A percentile compares a stretch with the other conserved stretches of the same genome.
Evolutionary conservation across 2,888 invertebrate species (phyloP).

Genomic region (Drosophila barbarae): DNA sequence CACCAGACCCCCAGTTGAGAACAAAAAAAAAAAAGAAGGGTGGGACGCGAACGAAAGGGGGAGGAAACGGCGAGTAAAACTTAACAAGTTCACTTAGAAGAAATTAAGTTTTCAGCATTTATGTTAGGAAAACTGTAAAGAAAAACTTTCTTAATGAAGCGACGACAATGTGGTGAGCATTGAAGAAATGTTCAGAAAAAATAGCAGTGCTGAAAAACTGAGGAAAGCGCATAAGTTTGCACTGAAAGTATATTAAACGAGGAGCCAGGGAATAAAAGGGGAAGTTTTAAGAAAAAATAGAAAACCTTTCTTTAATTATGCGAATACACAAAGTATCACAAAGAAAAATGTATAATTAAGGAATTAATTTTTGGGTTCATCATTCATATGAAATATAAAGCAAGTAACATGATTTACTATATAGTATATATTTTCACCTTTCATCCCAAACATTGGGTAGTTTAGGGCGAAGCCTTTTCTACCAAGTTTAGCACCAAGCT

Average conservation of each 20-base stretch:
- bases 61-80: constrained; percentile 50
- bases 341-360: not conserved
- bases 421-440: constrained; percentile 2
- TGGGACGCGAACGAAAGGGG: constrained; percentile 22
- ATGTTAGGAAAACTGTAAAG: constrained; percentile 72
- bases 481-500: constrained; percentile 1
- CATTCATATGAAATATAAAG: not conserved
- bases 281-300: not conserved
- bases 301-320: not conserved
- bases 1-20: constrained; percentile 12
- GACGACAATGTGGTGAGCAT: constrained; percentile 68
- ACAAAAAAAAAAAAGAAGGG: constrained; percentile 52
- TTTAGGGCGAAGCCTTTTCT: constrained; percentile 1
- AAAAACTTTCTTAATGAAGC: constrained; percentile 71
- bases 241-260: constrained; percentile 47
- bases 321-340: not conserved
- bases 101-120: constrained; percentile 73
- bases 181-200: constrained; percentile 46
- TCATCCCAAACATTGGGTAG: not conserved
- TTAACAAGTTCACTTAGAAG: constrained; percentile 74
- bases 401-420: no score
- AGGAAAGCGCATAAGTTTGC: constrained; percentile 30
- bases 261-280: not conserved
- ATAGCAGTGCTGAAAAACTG: constrained; percentile 13
- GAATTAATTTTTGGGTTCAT: no score